A percentile compares a stretch with the other conserved stretches of the same genome.
These are phyloP conservation scores for Drosophila imparisetae DNA, from an alignment of 2,888 invertebrate species.

Conservation along the genomic window DNA sequence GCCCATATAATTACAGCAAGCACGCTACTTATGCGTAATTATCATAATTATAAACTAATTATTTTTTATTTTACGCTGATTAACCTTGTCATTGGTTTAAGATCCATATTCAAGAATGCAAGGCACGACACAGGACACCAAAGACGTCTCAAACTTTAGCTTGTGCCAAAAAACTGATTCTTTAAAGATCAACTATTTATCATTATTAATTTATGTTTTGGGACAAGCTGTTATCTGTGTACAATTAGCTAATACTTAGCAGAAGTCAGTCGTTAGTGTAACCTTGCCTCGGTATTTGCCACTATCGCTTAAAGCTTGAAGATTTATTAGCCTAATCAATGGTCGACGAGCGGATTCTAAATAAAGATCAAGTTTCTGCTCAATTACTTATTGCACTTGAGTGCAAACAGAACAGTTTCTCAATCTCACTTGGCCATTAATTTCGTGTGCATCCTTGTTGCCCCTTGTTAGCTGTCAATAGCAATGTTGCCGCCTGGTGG, in stretches of 20 bases:
- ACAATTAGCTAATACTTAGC: neutral
- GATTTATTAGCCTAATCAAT: neutral
- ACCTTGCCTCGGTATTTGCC: neutral
- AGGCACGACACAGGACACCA: neutral
- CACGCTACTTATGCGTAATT: too few species aligned
- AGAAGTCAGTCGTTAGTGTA: neutral
- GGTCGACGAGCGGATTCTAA: neutral
- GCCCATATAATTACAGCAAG: neutral
- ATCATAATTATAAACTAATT: too few species aligned
- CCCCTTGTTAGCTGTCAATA: slow-evolving; percentile 60
- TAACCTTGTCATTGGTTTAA: neutral
- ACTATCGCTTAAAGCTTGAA: neutral
- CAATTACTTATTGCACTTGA: slow-evolving; percentile 34
- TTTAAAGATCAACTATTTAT: neutral
- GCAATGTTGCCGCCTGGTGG: slow-evolving; percentile 54
- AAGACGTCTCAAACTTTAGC: neutral
- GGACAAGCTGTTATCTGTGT: neutral
- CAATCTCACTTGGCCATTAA: slow-evolving; percentile 32
- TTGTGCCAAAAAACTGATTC: neutral
- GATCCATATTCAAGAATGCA: neutral
- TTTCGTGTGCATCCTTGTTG: slow-evolving; percentile 2
- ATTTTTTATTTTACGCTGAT: too few species aligned
- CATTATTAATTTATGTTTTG: neutral
- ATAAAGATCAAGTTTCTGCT: slow-evolving; percentile 7
- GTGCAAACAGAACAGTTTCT: slow-evolving; percentile 26